Conservation (phyloP, 2,113 vertebrate species). For the Neoarius graeffei region DNA sequence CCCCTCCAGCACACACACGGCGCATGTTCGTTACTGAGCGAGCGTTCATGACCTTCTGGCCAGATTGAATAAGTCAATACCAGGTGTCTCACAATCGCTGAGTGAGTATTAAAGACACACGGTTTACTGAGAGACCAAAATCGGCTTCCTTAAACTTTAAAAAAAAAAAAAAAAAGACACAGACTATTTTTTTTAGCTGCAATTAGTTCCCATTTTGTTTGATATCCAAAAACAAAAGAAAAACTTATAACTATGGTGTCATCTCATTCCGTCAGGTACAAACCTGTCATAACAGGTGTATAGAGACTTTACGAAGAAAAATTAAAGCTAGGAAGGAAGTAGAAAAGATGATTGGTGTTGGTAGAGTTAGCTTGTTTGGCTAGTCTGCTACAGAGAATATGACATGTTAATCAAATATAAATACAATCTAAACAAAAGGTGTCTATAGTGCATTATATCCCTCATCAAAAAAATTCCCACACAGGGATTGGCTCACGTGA, state of each 20-base stretch:
- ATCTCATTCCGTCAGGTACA: background rate
- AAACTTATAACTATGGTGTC: no score
- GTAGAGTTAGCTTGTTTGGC: background rate
- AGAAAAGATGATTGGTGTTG: background rate
- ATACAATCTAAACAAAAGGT: background rate
- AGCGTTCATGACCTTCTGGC: background rate
- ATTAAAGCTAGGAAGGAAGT: background rate
- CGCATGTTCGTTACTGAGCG: background rate
- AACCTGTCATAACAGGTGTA: background rate
- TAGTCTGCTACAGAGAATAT: background rate
- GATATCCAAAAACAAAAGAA: no score
- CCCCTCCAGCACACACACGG: background rate
- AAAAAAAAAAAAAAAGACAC: background rate
- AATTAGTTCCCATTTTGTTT: background rate
- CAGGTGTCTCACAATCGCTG: slow-evolving; percentile 8
- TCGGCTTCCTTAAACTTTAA: background rate
- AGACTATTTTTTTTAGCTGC: background rate
- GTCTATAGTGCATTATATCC: background rate
- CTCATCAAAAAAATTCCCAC: no score
- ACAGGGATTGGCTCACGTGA: no score
- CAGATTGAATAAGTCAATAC: background rate
- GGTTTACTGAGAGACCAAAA: background rate
- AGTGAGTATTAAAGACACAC: background rate
- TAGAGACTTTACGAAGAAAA: background rate
- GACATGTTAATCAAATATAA: background rate